Evolutionary conservation across 2,113 vertebrate genomes (phyloP).

Genomic region (Eubucco bourcierii): DNA sequence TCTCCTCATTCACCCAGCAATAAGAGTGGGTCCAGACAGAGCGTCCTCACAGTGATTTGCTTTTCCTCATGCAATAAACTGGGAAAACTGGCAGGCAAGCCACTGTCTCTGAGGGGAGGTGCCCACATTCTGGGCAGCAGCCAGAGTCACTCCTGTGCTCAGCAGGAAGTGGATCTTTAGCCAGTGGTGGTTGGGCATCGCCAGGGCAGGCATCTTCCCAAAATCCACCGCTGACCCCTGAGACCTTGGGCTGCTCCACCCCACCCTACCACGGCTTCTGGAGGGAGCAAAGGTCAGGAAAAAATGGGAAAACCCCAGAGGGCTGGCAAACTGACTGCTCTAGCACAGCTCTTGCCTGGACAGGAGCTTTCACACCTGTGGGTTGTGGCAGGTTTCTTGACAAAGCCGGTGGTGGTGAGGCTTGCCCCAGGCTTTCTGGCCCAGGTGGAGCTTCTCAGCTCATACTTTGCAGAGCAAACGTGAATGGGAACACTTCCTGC

Average conservation of each 20-base stretch:
- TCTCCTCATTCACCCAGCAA: fast-evolving
- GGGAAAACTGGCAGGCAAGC: neutral
- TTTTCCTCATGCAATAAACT: neutral
- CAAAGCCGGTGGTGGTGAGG: neutral
- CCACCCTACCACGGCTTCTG: neutral
- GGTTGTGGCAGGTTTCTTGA: neutral
- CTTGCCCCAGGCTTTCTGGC: neutral
- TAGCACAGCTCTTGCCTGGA: fast-evolving
- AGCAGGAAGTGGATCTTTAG: neutral
- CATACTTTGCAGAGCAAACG: neutral
- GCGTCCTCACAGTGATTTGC: fast-evolving
- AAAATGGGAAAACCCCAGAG: neutral
- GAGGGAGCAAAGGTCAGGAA: fast-evolving
- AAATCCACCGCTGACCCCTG: fast-evolving
- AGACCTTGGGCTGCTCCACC: neutral
- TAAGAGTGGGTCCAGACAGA: neutral
- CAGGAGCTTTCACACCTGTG: neutral
- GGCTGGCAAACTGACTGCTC: fast-evolving
- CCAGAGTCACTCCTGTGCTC: fast-evolving
- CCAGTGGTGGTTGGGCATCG: neutral
- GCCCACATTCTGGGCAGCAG: neutral
- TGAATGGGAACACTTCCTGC: neutral
- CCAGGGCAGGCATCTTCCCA: neutral
- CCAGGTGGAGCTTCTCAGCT: neutral
- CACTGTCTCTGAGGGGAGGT: neutral